Evolutionary conservation across 2,888 invertebrate species (phyloP).

Genomic region (Hydraecia micacea): DNA sequence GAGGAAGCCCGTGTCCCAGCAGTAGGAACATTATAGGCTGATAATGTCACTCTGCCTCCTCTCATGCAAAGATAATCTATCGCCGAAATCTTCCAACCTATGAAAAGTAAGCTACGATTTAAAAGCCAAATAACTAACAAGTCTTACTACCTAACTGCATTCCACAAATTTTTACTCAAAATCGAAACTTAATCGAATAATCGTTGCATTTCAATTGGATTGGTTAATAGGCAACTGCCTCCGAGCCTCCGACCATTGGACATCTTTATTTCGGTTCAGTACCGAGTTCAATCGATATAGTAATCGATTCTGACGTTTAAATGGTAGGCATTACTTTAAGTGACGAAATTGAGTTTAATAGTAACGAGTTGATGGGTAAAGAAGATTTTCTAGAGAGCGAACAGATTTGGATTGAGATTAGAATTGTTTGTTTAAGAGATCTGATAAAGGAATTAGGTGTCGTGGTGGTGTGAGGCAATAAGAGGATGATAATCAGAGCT

Average conservation of each 20-base stretch:
- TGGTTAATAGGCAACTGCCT: constrained; percentile 45
- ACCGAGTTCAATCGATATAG: constrained; percentile 39
- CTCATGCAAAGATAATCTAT: not conserved
- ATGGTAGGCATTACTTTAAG: constrained; percentile 48
- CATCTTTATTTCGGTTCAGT: constrained; percentile 59
- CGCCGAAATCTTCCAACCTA: not conserved
- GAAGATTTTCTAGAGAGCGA: constrained; percentile 36
- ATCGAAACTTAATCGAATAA: constrained; percentile 53
- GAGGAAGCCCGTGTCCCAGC: not conserved
- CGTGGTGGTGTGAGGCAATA: not conserved
- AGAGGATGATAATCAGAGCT: constrained; percentile 11
- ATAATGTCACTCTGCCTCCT: not conserved
- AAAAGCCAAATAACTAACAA: constrained; percentile 27
- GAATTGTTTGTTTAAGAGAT: constrained; percentile 18
- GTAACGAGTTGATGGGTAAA: constrained; percentile 22
- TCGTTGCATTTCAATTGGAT: constrained; percentile 57
- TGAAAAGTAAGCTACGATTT: constrained; percentile 10
- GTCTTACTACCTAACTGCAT: constrained; percentile 40
- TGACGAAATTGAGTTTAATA: constrained; percentile 52
- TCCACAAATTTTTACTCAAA: constrained; percentile 50
- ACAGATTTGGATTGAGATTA: constrained; percentile 25
- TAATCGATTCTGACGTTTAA: constrained; percentile 56
- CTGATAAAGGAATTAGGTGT: constrained; percentile 31
- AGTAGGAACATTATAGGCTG: not conserved
- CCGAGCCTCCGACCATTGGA: constrained; percentile 37